Evolutionary conservation across 2,888 invertebrate genomes (phyloP), one percentile per base, ranked within the genome.

Genomic region (Ophion slaviceki): DNA sequence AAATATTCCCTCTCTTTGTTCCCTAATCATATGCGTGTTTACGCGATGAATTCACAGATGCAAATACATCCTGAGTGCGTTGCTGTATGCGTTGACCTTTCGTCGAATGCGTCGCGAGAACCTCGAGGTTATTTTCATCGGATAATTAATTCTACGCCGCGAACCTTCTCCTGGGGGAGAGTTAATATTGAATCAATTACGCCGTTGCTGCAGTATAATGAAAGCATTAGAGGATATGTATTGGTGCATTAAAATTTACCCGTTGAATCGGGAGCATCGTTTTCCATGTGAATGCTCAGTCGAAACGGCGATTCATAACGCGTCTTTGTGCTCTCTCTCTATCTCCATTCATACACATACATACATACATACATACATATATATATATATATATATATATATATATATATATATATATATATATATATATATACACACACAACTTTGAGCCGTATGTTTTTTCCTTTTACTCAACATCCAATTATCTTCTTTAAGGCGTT

Each of bases 121-220:
- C 74, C 83, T 75, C 79, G n/a, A 62, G 80, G 84, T 80, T 79
- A 76, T 84, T 84, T 84, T 74, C 84, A 82, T 81, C 76, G 82
- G 84, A 59, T 86, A 86, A 86, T 86, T 86, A 86, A 86, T 84
- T 86, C 82, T 68, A 53, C 24, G 75, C 57, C 45, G 67, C 75
- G 81, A 74, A 70, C 74, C 79, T 76, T 82, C 75, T 59, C 47
- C 53, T 36, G 24, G 24, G 79, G 28, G 72, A 62, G 84, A 79
- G 84, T 84, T 86, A 86, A 84, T 86, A 80, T 86, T 82, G 78
- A 86, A 86, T 86, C 84, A 86, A 86, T 86, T 84, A 84, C 72
- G 62, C 79, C 53, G 74, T 79, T 67, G 86, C 62, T 81, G 68
- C 71, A 75, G 82, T 82, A 82, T 86, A 86, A 86, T 86, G 79